Conservation (phyloP, 2,888 invertebrate genomes). For the Neria commutata region DNA sequence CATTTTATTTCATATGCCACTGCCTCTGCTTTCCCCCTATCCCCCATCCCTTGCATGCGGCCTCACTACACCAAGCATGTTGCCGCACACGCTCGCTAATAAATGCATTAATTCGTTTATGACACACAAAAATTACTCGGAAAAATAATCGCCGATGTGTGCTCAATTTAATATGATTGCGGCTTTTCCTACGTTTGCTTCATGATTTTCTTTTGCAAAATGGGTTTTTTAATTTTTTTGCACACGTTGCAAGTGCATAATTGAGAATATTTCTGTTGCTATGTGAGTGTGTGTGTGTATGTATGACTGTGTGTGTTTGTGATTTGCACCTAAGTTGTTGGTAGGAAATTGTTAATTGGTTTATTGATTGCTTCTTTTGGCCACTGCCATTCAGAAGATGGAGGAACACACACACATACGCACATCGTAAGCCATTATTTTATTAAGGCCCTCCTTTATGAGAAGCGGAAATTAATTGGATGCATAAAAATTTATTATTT, state of each 20-base stretch:
- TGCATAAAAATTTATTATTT: no score
- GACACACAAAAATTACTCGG: slow-evolving; percentile 18
- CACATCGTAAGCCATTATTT: no score
- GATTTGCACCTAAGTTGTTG: no score
- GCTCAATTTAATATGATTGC: slow-evolving; percentile 4
- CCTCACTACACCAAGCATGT: slow-evolving; percentile 8
- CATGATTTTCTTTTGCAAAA: not conserved
- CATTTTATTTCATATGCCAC: not conserved
- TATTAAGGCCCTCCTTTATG: no score
- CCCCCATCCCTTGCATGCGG: not conserved
- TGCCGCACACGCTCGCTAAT: slow-evolving; percentile 19
- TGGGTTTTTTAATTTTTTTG: no score
- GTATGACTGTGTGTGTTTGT: no score
- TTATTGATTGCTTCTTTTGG: slow-evolving; percentile 19
- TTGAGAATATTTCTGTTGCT: no score
- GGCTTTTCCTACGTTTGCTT: not conserved
- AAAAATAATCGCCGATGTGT: slow-evolving; percentile 13
- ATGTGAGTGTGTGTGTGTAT: no score
- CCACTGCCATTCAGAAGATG: no score
- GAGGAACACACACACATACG: no score
- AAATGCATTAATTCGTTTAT: slow-evolving; percentile 23
- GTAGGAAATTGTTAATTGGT: slow-evolving; percentile 19
- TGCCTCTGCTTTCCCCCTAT: not conserved
- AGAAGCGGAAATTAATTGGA: no score
- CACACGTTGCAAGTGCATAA: no score